Evolutionary conservation across 2,797 vertebrate species (phyloP).

Genomic region (Pteropus rufus): DNA sequence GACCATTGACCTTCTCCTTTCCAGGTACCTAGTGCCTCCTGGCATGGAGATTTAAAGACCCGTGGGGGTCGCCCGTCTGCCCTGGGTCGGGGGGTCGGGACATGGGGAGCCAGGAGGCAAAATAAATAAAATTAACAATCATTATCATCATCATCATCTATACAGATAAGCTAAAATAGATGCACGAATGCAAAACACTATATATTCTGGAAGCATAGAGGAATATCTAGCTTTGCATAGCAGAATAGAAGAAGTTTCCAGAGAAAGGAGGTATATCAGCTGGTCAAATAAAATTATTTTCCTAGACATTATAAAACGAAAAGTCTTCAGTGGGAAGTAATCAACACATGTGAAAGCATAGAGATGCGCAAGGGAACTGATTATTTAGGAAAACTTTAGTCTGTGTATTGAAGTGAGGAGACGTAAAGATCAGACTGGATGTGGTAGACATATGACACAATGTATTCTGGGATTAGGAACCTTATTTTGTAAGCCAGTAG

Average conservation of each 20-base stretch:
- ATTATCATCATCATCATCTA: too few species aligned
- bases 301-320: neutral
- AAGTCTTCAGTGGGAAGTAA: neutral
- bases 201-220: neutral
- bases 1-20: too few species aligned
- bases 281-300: neutral
- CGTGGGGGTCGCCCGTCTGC: too few species aligned
- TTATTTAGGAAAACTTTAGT: neutral
- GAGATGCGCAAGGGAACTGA: neutral
- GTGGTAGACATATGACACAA: rapidly evolving
- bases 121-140: too few species aligned
- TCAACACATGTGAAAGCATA: neutral
- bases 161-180: neutral
- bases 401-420: neutral
- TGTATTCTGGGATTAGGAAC: neutral
- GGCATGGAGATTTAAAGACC: too few species aligned
- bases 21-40: too few species aligned
- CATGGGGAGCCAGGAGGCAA: too few species aligned
- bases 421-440: neutral
- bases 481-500: neutral
- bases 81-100: too few species aligned
- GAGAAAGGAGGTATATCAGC: neutral
- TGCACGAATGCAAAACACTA: neutral
- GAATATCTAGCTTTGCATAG: neutral
- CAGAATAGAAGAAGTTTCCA: neutral